Evolutionary conservation across 1,140 invertebrate genomes (phyloP).

Genomic region (Cotesia typhae): DNA sequence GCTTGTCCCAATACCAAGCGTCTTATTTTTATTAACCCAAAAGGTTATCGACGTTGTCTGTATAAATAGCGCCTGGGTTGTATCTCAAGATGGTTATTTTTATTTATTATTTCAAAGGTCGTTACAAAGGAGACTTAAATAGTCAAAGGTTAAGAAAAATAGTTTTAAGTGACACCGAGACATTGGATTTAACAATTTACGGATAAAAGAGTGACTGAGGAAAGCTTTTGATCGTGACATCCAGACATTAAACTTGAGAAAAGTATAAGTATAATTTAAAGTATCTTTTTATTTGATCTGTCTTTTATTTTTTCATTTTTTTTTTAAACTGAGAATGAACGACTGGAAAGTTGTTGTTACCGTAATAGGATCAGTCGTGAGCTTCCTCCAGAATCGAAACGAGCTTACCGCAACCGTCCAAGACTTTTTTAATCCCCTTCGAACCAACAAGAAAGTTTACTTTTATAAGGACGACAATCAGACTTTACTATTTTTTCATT

Average conservation of each 20-base stretch:
- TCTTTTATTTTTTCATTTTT: conserved; percentile 1
- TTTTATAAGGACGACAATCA: conserved; percentile 33
- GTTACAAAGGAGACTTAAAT: too few species aligned
- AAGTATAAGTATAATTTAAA: neutral
- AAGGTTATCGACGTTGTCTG: conserved; percentile 1
- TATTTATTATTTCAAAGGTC: neutral
- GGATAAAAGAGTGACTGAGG: conserved; percentile 8
- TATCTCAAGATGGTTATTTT: neutral
- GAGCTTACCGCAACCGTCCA: conserved; percentile 42
- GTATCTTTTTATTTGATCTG: neutral
- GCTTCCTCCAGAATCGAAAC: conserved; percentile 46
- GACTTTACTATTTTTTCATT: neutral
- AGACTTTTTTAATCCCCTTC: conserved; percentile 43
- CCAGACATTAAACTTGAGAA: neutral
- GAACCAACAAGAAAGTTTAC: conserved; percentile 36
- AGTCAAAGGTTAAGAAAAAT: too few species aligned
- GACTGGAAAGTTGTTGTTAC: conserved; percentile 42
- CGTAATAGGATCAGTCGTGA: conserved; percentile 48
- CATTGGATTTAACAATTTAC: too few species aligned
- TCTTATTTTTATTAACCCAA: neutral
- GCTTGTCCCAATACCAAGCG: neutral
- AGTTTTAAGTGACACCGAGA: neutral
- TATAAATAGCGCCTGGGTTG: neutral
- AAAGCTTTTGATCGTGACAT: neutral
- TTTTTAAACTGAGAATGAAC: conserved; percentile 5